Conservation (phyloP, 2,888 invertebrate genomes). For the Uropetala carovei region DNA sequence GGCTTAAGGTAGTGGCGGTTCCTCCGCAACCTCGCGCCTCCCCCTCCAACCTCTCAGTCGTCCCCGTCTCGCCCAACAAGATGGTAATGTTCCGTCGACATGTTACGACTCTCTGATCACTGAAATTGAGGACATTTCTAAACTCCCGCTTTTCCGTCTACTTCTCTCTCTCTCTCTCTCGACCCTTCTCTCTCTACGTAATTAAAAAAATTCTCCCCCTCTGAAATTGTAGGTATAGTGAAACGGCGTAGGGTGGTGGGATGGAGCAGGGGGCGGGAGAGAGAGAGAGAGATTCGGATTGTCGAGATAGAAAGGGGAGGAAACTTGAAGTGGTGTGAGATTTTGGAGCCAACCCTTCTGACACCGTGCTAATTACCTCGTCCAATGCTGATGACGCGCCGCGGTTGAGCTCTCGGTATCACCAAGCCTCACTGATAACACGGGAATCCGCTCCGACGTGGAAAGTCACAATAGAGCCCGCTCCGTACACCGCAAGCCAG, state of each 20-base stretch:
- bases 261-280: not conserved
- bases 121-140: not conserved
- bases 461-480: conserved; percentile 61
- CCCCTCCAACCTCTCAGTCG: no score
- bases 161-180: not conserved
- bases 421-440: conserved; percentile 55
- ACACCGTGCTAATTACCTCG: conserved; percentile 58
- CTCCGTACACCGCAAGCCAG: conserved; percentile 34
- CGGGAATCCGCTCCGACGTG: conserved; percentile 58
- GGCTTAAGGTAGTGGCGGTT: not conserved
- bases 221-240: not conserved
- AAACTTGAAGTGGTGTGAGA: conserved; percentile 37
- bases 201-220: not conserved
- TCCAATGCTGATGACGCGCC: conserved; percentile 53
- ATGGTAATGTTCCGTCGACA: not conserved
- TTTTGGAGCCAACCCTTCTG: conserved; percentile 36
- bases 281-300: no score
- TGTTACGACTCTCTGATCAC: conserved; percentile 28
- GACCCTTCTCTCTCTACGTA: not conserved
- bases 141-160: not conserved
- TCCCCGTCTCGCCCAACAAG: not conserved
- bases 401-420: conserved; percentile 55
- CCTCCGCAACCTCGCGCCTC: not conserved
- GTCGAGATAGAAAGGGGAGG: not conserved
- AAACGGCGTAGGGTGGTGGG: not conserved